These are phyloP conservation scores for Hydraecia micacea DNA, from an alignment of 2,888 invertebrate genomes.

Conservation along the genomic window DNA sequence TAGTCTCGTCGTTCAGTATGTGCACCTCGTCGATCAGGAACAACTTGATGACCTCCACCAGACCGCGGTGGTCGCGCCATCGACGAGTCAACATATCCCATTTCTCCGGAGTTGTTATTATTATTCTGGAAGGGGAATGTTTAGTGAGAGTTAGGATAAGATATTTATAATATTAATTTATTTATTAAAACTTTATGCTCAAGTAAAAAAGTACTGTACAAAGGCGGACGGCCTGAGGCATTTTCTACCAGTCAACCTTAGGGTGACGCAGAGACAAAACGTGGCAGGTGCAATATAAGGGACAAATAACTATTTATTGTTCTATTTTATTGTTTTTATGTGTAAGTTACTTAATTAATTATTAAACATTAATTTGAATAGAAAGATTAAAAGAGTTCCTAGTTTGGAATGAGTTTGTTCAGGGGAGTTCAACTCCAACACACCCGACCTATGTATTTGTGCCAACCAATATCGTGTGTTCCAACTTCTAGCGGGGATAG, in stretches of 20 bases:
- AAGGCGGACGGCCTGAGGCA: background rate
- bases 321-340: background rate
- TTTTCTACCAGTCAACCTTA: background rate
- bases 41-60: conserved; percentile 91
- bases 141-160: background rate
- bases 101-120: conserved; percentile 96
- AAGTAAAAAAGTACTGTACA: background rate
- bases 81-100: conserved; percentile 95
- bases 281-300: too few relatives aligned
- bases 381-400: background rate
- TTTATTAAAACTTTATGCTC: background rate
- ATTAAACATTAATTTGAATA: background rate
- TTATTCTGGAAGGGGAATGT: conserved; percentile 75
- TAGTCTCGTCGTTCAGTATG: conserved; percentile 92
- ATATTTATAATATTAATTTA: too few relatives aligned
- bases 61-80: conserved; percentile 92
- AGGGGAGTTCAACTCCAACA: background rate
- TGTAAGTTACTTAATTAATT: background rate
- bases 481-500: too few relatives aligned
- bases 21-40: conserved; percentile 95
- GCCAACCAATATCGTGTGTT: conserved; percentile 4
- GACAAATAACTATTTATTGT: too few relatives aligned
- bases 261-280: too few relatives aligned
- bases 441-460: background rate
- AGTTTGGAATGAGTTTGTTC: background rate